These are phyloP conservation scores for Anthrax anthrax DNA, from an alignment of 2,888 invertebrate genomes.

Conservation along the genomic window DNA sequence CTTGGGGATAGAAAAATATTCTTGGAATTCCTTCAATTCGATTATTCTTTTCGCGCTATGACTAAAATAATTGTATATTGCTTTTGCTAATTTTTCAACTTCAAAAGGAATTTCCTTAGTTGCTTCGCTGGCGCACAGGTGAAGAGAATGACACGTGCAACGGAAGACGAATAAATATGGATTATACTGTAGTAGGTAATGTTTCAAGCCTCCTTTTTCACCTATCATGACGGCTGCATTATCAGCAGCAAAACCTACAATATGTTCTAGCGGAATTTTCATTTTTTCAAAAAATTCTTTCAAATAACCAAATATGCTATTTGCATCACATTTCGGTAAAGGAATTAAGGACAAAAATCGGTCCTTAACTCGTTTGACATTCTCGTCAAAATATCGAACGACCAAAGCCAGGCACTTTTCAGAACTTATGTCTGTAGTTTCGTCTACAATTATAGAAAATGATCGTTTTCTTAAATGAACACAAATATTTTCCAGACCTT, in stretches of 20 bases:
- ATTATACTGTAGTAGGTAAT: no score
- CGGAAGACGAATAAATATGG: no score
- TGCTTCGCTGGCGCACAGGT: not conserved
- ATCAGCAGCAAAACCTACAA: no score
- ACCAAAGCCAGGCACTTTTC: not conserved
- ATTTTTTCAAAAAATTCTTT: no score
- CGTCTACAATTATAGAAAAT: not conserved
- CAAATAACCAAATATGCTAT: no score
- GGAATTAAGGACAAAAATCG: no score
- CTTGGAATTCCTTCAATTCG: not conserved
- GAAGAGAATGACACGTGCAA: no score
- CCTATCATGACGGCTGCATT: no score
- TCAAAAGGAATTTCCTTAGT: not conserved
- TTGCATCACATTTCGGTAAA: no score
- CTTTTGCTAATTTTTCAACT: not conserved
- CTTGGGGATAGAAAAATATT: not conserved
- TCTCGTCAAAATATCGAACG: not conserved
- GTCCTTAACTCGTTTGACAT: not conserved
- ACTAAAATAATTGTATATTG: not conserved
- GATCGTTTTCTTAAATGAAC: no score
- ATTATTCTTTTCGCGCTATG: not conserved
- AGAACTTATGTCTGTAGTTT: not conserved
- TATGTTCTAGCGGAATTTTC: no score
- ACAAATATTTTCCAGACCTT: not conserved
- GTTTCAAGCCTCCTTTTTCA: no score